Base-by-base conservation (phyloP, 2,113 vertebrate genomes). In the Jacana jacana region DNA sequence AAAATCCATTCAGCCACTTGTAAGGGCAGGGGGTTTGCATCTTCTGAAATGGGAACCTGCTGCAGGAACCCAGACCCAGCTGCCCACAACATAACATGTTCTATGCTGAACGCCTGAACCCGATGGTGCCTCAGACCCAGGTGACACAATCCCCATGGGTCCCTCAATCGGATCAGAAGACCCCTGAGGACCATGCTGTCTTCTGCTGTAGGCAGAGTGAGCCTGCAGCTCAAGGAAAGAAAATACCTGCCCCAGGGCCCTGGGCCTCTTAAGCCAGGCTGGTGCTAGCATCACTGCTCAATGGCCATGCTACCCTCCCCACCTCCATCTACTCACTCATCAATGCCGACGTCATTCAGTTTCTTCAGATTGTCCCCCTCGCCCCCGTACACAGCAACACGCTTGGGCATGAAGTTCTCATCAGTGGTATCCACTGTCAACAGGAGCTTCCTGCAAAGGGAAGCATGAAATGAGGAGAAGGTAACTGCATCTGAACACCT, bases 331-430 rank as follows among this genome's bases (percentile, higher is more conserved):
- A 96, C 99, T 98, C 97, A 99, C 99, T 99, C 99, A 64, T 99
- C 99, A 93, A 99, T 98, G 96, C 97, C 97, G 40, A 99, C 98
- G 1, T 99, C 99, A 1, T 98, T 99, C 93, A 99, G 97, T 86
- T 99, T 99, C 98, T 99, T 99, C 88, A 99, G 98, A 64, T 98
- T 98, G 96, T 99, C 99, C 31, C 98, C 98, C 88, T 99, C 99
- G 0, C 99, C 99, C 31, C 99, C 99, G 4, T 97, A 99, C 66
- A 99, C 99, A 0, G 99, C 98, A 0, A 99, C 98, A 42, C 98
- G 96, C 97, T 99, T 99, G 63, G 99, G 99, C 99, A 99, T 99
- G 98, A 99, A 99, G 97, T 99, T 99, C 96, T 99, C 99, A 37
- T 99, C 99, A 0, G 99, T 99, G 7, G 99, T 99, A 88, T 99